These are phyloP conservation scores for Cotesia typhae DNA, from an alignment of 1,140 invertebrate species.

Conservation along the genomic window DNA sequence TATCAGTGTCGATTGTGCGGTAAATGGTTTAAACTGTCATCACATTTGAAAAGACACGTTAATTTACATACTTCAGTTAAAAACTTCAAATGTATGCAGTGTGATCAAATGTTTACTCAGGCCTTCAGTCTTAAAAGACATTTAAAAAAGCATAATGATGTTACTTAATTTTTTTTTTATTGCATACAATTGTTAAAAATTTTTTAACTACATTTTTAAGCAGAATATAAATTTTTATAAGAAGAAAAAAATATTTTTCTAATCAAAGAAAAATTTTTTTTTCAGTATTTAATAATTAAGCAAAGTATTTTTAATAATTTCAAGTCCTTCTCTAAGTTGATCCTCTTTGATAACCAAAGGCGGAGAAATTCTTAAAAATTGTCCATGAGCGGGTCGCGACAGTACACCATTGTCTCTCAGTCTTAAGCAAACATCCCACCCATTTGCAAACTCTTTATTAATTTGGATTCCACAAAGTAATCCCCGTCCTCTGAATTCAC, in stretches of 20 bases:
- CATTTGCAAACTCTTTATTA: slow-evolving; percentile 71
- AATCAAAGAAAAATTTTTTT: not conserved
- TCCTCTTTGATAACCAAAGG: slow-evolving; percentile 74
- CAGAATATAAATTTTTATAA: too few relatives aligned
- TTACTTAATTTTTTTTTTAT: not conserved
- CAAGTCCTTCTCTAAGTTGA: slow-evolving; percentile 71
- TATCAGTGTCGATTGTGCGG: slow-evolving; percentile 61
- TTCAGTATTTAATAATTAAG: slow-evolving; percentile 27
- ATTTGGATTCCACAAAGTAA: slow-evolving; percentile 82
- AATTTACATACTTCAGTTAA: slow-evolving; percentile 59
- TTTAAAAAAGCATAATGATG: slow-evolving; percentile 55
- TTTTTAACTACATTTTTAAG: not conserved
- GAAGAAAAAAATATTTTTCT: not conserved
- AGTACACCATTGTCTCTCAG: slow-evolving; percentile 76
- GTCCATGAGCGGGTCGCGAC: slow-evolving; percentile 81
- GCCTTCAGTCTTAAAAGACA: slow-evolving; percentile 65
- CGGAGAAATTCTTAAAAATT: slow-evolving; percentile 79
- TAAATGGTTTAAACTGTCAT: slow-evolving; percentile 61
- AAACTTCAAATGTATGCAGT: slow-evolving; percentile 61
- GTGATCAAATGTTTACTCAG: slow-evolving; percentile 62
- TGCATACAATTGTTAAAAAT: not conserved
- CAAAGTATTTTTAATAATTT: slow-evolving; percentile 71
- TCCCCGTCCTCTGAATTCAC: slow-evolving; percentile 76
- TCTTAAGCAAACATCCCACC: slow-evolving; percentile 76
- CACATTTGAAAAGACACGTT: slow-evolving; percentile 59